Conservation (phyloP, 64 coral and sea anemone genomes). For the Porites australiensis region DNA sequence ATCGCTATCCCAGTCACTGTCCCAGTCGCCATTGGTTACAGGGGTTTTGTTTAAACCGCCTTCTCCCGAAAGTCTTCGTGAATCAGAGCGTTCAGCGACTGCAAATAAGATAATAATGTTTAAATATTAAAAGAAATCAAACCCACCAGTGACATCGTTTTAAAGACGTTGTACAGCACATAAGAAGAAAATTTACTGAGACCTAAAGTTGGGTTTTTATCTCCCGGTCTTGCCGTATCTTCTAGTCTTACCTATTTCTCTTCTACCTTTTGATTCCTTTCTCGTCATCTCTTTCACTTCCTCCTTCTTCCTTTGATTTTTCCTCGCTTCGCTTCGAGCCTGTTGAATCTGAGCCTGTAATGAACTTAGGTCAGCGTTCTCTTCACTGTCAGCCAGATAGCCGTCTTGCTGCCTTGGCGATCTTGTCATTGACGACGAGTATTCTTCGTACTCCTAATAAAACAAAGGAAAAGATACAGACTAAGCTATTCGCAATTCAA, state of each 20-base stretch:
- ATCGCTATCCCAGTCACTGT: slow-evolving; percentile 74
- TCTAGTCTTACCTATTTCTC: background rate
- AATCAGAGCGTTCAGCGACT: background rate
- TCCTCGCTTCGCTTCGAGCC: slow-evolving; percentile 4
- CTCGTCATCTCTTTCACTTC: background rate
- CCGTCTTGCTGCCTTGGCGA: slow-evolving; percentile 32
- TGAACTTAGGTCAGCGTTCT: slow-evolving; percentile 47
- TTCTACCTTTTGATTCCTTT: background rate
- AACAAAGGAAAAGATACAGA: background rate
- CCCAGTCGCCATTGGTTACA: background rate
- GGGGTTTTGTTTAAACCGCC: background rate
- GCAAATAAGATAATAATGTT: background rate
- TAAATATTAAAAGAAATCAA: too few relatives aligned
- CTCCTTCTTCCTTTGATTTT: background rate
- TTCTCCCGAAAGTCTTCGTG: background rate
- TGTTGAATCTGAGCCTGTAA: slow-evolving; percentile 61
- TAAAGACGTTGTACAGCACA: too few relatives aligned
- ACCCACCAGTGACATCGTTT: too few relatives aligned
- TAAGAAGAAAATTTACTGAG: too few relatives aligned
- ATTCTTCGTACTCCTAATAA: background rate
- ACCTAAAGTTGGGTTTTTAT: too few relatives aligned
- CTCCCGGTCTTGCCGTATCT: too few relatives aligned
- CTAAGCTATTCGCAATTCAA: background rate
- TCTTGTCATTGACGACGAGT: background rate
- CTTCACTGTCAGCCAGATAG: slow-evolving; percentile 64